Evolutionary conservation across 2,113 vertebrate genomes (phyloP).

Genomic region (Burhinus bistriatus): DNA sequence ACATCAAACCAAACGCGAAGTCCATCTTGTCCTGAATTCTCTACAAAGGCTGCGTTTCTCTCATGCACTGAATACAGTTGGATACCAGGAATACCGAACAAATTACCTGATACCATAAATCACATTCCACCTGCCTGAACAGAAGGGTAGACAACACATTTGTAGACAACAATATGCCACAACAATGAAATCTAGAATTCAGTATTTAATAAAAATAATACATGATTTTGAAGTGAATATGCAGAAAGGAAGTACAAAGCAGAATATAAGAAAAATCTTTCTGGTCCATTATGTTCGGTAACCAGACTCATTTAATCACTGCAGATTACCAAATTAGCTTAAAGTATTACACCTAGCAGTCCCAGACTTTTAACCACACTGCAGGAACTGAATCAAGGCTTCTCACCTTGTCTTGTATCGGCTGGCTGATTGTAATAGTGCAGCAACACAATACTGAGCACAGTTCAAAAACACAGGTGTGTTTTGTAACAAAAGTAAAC

Average conservation of each 20-base stretch:
- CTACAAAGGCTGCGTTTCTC: not conserved
- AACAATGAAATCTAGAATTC: not conserved
- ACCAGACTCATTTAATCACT: not conserved
- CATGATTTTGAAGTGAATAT: not conserved
- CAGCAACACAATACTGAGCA: not conserved
- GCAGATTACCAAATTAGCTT: not conserved
- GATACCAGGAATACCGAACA: not conserved
- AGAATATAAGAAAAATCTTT: not conserved
- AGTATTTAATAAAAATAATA: not conserved
- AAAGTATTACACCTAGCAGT: not conserved
- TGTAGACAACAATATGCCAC: not conserved
- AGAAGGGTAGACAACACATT: not conserved
- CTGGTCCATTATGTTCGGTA: not conserved
- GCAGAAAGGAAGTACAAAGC: not conserved
- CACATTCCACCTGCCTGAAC: not conserved
- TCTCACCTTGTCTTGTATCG: not conserved
- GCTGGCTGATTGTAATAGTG: fast-evolving
- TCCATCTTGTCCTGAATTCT: not conserved
- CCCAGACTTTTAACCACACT: not conserved
- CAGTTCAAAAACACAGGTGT: fast-evolving
- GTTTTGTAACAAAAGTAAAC: not conserved
- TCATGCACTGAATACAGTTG: not conserved
- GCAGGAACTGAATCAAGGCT: not conserved
- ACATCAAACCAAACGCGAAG: not conserved
- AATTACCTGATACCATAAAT: not conserved